Evolutionary conservation across 2,888 invertebrate genomes (phyloP), one percentile per base, ranked within the genome.

Genomic region (Ypsolopha scabrella): DNA sequence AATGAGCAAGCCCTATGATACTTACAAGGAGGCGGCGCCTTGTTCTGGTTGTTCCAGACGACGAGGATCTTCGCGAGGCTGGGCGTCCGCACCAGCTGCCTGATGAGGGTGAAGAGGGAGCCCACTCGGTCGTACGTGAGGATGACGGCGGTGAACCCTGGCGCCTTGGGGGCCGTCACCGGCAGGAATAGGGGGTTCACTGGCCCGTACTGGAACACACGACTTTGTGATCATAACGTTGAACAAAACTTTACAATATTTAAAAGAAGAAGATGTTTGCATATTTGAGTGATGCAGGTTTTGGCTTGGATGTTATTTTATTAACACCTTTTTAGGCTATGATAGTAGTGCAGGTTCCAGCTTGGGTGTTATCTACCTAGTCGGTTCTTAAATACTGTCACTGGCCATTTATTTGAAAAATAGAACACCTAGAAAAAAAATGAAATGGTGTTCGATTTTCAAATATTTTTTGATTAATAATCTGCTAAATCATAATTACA

Each of bases 61-160:
- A 98, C 96, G 37, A 98, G 85, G 58, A 98, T 93, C 86, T 97
- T 97, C 63, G 93, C 92, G 36, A 98, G 86, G 69, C 97, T 97
- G 39, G 97, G 96, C 51, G 95, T 96, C 62, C 92, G 90, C 3
- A 94, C 92, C 52, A 98, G 86, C 75, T 95, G 94, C 62, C 92
- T 90, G 54, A 98, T 94, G 8, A 98, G 88, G 45, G 92, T 89
- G 78, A 95, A 97, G 49, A 98, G 88, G 70, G 96, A 94, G 59
- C 96, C 94, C 14, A 97, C 89, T 54, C 98, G 89, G 79, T 98
- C 97, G 67, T 96, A 98, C 0, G 97, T 98, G 57, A 98, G 89
- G 65, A 98, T 94, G 59, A 98, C 97, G 24, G 98, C 98, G 2
- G 98, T 98, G 80, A 98, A 98, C 53, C 98, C 98, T 58, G 93